Base-by-base conservation (phyloP, 2,113 vertebrate species). In the Pycnonotus jocosus region DNA sequence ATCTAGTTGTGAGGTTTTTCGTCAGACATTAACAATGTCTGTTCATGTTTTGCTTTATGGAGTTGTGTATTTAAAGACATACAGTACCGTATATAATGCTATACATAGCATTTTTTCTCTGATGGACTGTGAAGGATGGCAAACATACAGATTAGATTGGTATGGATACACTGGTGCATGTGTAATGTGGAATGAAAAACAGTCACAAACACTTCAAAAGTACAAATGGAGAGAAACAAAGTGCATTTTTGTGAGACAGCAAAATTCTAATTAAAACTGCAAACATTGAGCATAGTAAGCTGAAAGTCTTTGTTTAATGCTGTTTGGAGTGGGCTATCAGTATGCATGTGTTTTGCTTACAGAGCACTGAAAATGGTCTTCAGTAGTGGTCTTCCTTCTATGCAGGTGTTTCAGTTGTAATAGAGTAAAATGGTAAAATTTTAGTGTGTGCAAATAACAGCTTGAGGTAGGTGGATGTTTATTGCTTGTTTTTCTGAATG, bases 101-200 rank as follows among this genome's bases (percentile, higher is more conserved):
- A 5, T 77, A 30, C 4, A 5, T 17, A n/a, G 3, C 27, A 35
- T n/a, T 71, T 78, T 77, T 22, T 65, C 15, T 87, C 38, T 0
- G 0, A n/a, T 73, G 31, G 13, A 7, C 6, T 53, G 14, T 86
- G n/a, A 70, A 92, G 68, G 24, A 33, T 57, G 28, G 27, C 15
- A 73, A 51, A 45, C 24, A 3, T 33, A 12, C 6, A 72, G 9
- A 37, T 85, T 62, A 64, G 51, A 42, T 66, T 48, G 24, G 11
- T 80, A 2, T 51, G 27, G 53, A 24, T 38, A 16, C 8, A 11
- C 10, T 58, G 62, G 8, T 62, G 37, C 0, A 0, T 54, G 4
- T 17, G 11, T 73, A 58, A 54, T 45, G 17, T 2, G 3, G 6
- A 35, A 13, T 28, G n/a, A 44, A 80, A 40, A 74, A 61, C 33